These are phyloP conservation scores for Agrypnus murinus DNA, from an alignment of 2,888 invertebrate species.

Conservation along the genomic window DNA sequence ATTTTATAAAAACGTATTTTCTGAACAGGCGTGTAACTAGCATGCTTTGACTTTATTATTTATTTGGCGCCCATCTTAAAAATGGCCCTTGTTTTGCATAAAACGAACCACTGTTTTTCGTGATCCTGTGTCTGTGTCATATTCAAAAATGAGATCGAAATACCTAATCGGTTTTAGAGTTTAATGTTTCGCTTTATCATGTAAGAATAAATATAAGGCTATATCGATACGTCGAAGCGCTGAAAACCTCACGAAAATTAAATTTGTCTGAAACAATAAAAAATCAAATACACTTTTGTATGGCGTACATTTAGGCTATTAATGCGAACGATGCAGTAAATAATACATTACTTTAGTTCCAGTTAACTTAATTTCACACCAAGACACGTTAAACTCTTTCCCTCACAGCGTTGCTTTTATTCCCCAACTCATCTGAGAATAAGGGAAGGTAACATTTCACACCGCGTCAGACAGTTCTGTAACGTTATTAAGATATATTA, in stretches of 20 bases:
- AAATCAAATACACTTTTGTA: slow-evolving; percentile 35
- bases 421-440: slow-evolving; percentile 55
- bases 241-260: slow-evolving; percentile 29
- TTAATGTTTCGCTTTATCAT: too few species aligned
- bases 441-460: slow-evolving; percentile 57
- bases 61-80: too few species aligned
- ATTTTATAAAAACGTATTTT: too few species aligned
- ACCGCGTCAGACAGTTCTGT: slow-evolving; percentile 53
- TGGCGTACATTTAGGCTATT: slow-evolving; percentile 37
- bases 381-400: slow-evolving; percentile 54
- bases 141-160: too few species aligned
- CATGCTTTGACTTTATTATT: too few species aligned
- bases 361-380: slow-evolving; percentile 59
- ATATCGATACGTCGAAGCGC: slow-evolving; percentile 11
- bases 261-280: slow-evolving; percentile 39
- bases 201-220: too few species aligned
- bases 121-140: too few species aligned
- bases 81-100: too few species aligned
- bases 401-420: slow-evolving; percentile 53
- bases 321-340: slow-evolving; percentile 55
- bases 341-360: slow-evolving; percentile 56
- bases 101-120: too few species aligned
- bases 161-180: too few species aligned
- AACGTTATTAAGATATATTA: slow-evolving; percentile 59
- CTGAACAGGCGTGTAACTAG: too few species aligned